These are phyloP conservation scores for Leguminivora glycinivorella DNA, from an alignment of 1,140 invertebrate species.

Conservation along the genomic window DNA sequence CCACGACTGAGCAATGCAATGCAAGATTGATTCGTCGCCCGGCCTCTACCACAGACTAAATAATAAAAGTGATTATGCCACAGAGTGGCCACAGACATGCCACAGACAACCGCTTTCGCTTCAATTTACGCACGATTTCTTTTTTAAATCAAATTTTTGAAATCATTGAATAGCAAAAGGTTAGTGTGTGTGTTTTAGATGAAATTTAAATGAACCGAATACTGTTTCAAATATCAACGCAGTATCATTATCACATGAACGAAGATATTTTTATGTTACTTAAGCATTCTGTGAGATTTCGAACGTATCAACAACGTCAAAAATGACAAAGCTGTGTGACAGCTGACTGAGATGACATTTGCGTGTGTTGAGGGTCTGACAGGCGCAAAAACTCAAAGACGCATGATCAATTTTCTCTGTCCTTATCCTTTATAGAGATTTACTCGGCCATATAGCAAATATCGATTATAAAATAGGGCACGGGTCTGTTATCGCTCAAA, in stretches of 20 bases:
- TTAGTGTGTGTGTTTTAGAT: no score
- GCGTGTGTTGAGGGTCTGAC: constrained; percentile 29
- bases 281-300: neutral
- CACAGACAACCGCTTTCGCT: constrained; percentile 7
- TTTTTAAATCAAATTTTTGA: no score
- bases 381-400: constrained; percentile 55
- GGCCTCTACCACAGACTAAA: neutral
- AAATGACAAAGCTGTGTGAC: neutral
- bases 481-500: constrained; percentile 55
- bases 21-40: constrained; percentile 1
- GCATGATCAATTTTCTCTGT: constrained; percentile 61
- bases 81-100: neutral
- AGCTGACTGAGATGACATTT: constrained; percentile 33
- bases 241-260: no score
- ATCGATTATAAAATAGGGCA: constrained; percentile 73
- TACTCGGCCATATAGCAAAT: constrained; percentile 59
- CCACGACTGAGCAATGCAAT: neutral
- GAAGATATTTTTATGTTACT: neutral
- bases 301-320: constrained; percentile 24
- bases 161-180: no score
- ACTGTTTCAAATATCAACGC: no score
- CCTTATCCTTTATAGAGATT: constrained; percentile 45
- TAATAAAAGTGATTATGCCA: neutral
- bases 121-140: neutral
- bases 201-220: no score